A percentile compares a stretch with the other conserved stretches of the same genome.
Evolutionary conservation across 2,797 vertebrate genomes (phyloP).

Genomic region (Gallirallus australis): DNA sequence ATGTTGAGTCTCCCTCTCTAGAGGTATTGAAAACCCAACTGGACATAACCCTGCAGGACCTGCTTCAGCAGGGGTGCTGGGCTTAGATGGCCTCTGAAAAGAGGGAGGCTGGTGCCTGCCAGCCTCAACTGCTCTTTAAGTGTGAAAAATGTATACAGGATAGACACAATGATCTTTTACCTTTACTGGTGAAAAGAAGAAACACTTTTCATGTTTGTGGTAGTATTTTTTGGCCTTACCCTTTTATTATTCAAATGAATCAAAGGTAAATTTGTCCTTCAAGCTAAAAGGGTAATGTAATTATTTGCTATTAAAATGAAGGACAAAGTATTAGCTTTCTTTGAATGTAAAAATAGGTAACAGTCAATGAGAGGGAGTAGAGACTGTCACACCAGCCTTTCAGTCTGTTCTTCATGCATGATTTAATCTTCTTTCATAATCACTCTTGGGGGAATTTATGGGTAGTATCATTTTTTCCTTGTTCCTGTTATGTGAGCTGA

Average conservation of each 20-base stretch:
- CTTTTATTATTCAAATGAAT: background rate
- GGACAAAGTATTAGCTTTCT: background rate
- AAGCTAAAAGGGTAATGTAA: background rate
- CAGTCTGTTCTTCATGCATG: constrained; percentile 37
- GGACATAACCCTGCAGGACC: background rate
- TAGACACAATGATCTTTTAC: background rate
- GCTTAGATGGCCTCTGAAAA: background rate
- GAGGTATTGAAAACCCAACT: background rate
- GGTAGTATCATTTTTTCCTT: background rate
- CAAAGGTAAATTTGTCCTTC: background rate
- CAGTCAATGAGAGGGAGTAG: background rate
- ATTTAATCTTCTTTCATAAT: background rate
- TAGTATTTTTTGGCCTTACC: background rate
- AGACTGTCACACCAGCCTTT: background rate
- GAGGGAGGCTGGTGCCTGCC: background rate
- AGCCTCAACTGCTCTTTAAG: background rate
- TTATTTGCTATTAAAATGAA: background rate
- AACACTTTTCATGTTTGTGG: background rate
- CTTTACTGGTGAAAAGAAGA: background rate
- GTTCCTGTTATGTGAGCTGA: background rate
- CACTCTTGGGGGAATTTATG: background rate
- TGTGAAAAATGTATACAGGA: background rate
- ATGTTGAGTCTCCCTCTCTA: background rate
- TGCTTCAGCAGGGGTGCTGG: background rate
- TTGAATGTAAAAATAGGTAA: background rate